These are phyloP conservation scores for Athetis lepigone DNA, from an alignment of 2,888 invertebrate genomes.

Conservation along the genomic window DNA sequence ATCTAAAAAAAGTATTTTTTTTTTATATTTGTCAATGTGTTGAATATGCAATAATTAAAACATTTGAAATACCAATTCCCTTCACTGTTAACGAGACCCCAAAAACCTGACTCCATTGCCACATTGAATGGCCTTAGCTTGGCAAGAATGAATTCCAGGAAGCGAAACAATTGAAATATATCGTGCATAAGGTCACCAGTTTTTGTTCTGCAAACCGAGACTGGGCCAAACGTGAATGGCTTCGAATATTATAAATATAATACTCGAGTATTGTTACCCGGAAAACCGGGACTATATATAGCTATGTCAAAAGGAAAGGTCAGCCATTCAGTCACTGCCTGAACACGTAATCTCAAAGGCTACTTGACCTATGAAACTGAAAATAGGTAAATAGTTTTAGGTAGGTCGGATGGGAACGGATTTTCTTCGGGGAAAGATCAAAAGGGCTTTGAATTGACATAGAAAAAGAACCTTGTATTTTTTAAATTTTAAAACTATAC, in stretches of 20 bases:
- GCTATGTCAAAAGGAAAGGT: background rate
- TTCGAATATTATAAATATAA: slow-evolving; percentile 9
- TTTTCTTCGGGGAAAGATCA: no score
- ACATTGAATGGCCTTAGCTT: background rate
- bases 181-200: slow-evolving; percentile 18
- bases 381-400: background rate
- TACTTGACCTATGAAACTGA: background rate
- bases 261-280: background rate
- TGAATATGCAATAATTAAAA: no score
- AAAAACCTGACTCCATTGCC: background rate
- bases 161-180: slow-evolving; percentile 33
- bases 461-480: no score
- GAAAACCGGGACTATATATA: background rate
- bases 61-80: no score
- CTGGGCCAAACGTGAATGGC: slow-evolving; percentile 15
- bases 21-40: no score
- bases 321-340: background rate
- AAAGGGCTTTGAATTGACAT: no score
- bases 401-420: no score
- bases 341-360: background rate
- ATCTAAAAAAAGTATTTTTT: no score
- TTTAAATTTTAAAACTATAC: no score
- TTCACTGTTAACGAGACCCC: no score
- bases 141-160: slow-evolving; percentile 11
- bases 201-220: slow-evolving; percentile 19